phyloP scores from a whole-genome alignment of 2,888 invertebrate species.

The Anoncus sp. region DNA sequence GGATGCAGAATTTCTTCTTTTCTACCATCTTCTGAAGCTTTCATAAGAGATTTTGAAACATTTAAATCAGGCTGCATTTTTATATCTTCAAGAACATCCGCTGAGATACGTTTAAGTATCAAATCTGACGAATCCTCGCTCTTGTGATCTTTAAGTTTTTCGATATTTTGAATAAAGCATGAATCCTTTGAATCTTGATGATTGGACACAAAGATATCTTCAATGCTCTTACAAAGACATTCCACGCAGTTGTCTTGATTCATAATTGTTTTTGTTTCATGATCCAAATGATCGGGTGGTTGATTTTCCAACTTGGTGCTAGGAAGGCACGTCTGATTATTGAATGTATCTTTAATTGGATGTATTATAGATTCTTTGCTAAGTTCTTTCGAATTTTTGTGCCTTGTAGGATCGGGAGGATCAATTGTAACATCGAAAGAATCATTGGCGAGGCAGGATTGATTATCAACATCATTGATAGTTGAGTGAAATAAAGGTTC shows the following conservation, averaged over 20 bases:
- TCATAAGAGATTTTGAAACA: background rate
- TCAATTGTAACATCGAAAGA: background rate
- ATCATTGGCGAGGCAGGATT: conserved; percentile 24
- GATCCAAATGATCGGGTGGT: background rate
- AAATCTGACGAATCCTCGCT: background rate
- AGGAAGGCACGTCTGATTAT: conserved; percentile 18
- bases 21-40: background rate
- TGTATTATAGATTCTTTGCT: background rate
- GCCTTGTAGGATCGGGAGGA: background rate
- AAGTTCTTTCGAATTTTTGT: background rate
- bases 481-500: background rate
- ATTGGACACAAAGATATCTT: background rate
- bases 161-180: background rate
- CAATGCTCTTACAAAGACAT: background rate
- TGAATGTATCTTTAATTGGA: background rate
- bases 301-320: background rate
- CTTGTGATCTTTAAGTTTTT: background rate
- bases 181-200: background rate
- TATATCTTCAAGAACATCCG: background rate
- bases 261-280: background rate
- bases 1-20: conserved; percentile 19
- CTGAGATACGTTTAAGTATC: background rate
- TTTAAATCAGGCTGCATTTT: background rate
- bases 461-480: background rate
- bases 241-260: background rate